phyloP scores from a whole-genome alignment of 2,888 invertebrate species.

The Clunio marinus region DNA sequence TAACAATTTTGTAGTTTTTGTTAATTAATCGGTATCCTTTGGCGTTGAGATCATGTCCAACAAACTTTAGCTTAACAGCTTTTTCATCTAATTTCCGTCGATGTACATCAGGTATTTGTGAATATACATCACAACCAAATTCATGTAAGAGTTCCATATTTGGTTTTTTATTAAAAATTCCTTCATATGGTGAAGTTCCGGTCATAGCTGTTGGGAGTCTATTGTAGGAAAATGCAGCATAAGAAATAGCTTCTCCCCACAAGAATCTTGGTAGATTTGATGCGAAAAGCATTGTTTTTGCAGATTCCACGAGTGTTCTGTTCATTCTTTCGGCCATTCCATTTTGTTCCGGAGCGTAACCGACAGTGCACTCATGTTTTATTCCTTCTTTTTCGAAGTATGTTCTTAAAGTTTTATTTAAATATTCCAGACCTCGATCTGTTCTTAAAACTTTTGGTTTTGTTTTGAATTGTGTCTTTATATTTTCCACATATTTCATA shows the following conservation, averaged over 20 bases:
- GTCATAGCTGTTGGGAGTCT: neutral
- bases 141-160: neutral
- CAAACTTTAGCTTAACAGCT: slow-evolving; percentile 19
- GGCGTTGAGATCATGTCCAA: slow-evolving; percentile 23
- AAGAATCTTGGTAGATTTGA: slow-evolving; percentile 42
- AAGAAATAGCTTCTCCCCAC: slow-evolving; percentile 45
- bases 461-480: slow-evolving; percentile 41
- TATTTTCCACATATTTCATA: slow-evolving; percentile 43
- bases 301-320: slow-evolving; percentile 43
- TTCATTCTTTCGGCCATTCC: slow-evolving; percentile 43
- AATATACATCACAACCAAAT: slow-evolving; percentile 6
- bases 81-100: slow-evolving; percentile 30
- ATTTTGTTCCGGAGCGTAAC: slow-evolving; percentile 43
- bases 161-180: neutral
- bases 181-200: neutral
- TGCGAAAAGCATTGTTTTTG: slow-evolving; percentile 43
- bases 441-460: slow-evolving; percentile 43
- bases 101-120: slow-evolving; percentile 30
- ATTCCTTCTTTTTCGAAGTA: slow-evolving; percentile 43
- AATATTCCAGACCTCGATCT: slow-evolving; percentile 44
- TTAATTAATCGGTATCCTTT: slow-evolving; percentile 35
- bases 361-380: slow-evolving; percentile 42
- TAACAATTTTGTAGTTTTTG: slow-evolving; percentile 5
- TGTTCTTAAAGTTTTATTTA: slow-evolving; percentile 41
- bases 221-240: slow-evolving; percentile 43